Evolutionary conservation across 2,888 invertebrate genomes (phyloP).

Genomic region (Junonia oenone): DNA sequence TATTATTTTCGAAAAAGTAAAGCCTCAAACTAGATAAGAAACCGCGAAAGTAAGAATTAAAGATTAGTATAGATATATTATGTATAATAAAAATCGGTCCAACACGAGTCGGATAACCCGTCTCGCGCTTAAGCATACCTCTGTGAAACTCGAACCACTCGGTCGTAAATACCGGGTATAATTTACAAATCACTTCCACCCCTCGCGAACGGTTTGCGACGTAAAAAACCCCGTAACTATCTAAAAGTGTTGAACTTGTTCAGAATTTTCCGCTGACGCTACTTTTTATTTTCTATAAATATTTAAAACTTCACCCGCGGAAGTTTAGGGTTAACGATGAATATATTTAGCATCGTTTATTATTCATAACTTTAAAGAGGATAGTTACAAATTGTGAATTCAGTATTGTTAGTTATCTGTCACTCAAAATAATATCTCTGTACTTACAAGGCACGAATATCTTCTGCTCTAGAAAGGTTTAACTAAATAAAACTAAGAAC

Average conservation of each 20-base stretch:
- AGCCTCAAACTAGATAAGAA: too few relatives aligned
- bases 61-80: too few relatives aligned
- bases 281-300: constrained; percentile 18
- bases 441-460: too few relatives aligned
- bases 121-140: background rate
- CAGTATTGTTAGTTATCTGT: too few relatives aligned
- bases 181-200: background rate
- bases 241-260: constrained; percentile 10
- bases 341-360: constrained; percentile 16
- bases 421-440: too few relatives aligned
- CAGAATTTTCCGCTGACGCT: constrained; percentile 11
- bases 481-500: too few relatives aligned
- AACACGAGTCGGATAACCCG: background rate
- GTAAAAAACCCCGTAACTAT: constrained; percentile 4
- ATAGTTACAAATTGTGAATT: too few relatives aligned
- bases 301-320: constrained; percentile 16
- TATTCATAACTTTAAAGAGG: background rate
- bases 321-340: constrained; percentile 22
- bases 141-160: background rate
- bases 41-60: too few relatives aligned
- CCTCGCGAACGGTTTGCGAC: background rate
- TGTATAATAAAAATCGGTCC: background rate
- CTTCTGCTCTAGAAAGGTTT: too few relatives aligned
- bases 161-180: background rate
- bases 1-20: too few relatives aligned